Evolutionary conservation across 2,888 invertebrate species (phyloP).

Genomic region (Eristalis intricaria): DNA sequence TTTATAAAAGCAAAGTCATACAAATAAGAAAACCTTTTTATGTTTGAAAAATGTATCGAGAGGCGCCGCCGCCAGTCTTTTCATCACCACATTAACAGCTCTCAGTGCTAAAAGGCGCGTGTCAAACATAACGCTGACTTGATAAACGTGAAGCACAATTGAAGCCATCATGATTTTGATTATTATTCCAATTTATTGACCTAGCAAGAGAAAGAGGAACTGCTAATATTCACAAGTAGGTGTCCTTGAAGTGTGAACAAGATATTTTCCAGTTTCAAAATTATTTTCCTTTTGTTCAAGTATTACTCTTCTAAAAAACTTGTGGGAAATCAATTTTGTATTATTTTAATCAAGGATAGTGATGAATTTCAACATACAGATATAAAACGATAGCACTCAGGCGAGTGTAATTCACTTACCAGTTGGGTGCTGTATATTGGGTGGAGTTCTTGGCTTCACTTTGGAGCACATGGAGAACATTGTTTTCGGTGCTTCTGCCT

Average conservation of each 20-base stretch:
- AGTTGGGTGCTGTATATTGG: constrained; percentile 76
- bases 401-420: constrained; percentile 75
- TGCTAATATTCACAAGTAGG: constrained; percentile 10
- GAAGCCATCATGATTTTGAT: constrained; percentile 20
- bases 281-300: not conserved
- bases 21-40: not conserved
- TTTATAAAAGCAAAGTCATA: not conserved
- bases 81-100: constrained; percentile 11
- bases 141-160: not conserved
- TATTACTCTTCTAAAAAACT: constrained; percentile 8
- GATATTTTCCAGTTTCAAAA: not conserved
- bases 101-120: constrained; percentile 17
- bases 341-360: constrained; percentile 53
- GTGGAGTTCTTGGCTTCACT: constrained; percentile 79
- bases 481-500: constrained; percentile 50
- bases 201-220: not conserved
- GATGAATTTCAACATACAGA: constrained; percentile 55
- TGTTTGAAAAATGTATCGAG: not conserved
- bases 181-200: constrained; percentile 31
- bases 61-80: not conserved
- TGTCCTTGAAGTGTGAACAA: not conserved
- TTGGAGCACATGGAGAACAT: constrained; percentile 82
- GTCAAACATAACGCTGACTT: constrained; percentile 16
- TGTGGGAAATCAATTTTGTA: constrained; percentile 33
- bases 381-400: constrained; percentile 41